Percentiles rank a stretch among this genome's conserved stretches.
These are phyloP conservation scores for Hyles vespertilio DNA, from an alignment of 1,140 invertebrate species.

Conservation along the genomic window DNA sequence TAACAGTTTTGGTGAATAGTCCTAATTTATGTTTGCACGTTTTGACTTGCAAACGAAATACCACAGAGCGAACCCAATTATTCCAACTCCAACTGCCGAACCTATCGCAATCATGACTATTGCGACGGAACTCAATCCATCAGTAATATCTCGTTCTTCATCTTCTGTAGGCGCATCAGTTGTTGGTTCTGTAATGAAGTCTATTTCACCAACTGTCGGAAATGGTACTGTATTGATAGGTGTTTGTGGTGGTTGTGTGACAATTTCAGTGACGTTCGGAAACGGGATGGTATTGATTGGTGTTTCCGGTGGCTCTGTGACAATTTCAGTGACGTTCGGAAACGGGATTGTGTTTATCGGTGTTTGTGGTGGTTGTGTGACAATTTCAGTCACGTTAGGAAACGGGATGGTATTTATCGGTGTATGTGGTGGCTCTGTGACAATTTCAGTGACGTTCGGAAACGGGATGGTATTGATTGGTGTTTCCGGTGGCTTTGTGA, in stretches of 20 bases:
- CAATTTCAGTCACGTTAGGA: constrained; percentile 3
- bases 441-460: not conserved
- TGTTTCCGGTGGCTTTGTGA: no score
- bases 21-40: no score
- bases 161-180: not conserved
- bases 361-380: constrained; percentile 1
- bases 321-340: constrained; percentile 4
- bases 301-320: constrained; percentile 3
- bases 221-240: not conserved
- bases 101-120: constrained; percentile 1
- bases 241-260: no score
- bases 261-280: constrained; percentile 1
- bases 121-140: not conserved
- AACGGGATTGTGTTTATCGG: constrained; percentile 4
- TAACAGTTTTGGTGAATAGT: no score
- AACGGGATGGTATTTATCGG: not conserved
- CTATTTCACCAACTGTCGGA: constrained; percentile 1
- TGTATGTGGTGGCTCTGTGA: not conserved
- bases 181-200: constrained; percentile 1
- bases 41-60: no score
- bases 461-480: not conserved
- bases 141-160: not conserved
- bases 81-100: no score
- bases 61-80: no score
- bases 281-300: constrained; percentile 1